Conservation (phyloP, 2,888 invertebrate genomes). For the Trichacis sp. region DNA sequence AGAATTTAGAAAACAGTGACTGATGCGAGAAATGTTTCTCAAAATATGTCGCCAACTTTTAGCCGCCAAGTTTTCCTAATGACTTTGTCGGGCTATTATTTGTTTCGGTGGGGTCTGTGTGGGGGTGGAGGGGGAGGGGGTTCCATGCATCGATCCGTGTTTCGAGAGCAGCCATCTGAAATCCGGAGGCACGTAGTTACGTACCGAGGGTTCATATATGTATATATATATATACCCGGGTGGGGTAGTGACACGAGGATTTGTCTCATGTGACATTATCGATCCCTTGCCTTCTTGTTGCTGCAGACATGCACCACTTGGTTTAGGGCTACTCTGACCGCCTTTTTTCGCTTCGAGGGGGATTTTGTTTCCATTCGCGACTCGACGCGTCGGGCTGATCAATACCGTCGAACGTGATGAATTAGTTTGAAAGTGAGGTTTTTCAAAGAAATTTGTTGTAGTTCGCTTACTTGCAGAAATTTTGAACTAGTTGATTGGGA, state of each 20-base stretch:
- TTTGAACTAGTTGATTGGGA: too few species aligned
- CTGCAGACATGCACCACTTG: conserved; percentile 60
- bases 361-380: conserved; percentile 33
- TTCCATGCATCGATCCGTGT: conserved; percentile 33
- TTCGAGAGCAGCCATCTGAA: conserved; percentile 38
- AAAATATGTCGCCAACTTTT: too few species aligned
- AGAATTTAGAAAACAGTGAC: too few species aligned
- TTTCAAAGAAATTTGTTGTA: too few species aligned
- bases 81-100: too few species aligned
- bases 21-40: too few species aligned
- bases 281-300: conserved; percentile 57
- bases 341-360: conserved; percentile 37
- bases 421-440: too few species aligned
- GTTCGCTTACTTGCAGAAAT: too few species aligned
- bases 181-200: conserved; percentile 35
- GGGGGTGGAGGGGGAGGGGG: neutral
- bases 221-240: conserved; percentile 5
- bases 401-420: neutral
- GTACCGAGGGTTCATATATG: conserved; percentile 31
- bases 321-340: conserved; percentile 46
- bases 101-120: too few species aligned
- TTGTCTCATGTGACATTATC: conserved; percentile 63
- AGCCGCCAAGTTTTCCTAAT: too few species aligned
- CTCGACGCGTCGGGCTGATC: neutral
- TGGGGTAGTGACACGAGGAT: conserved; percentile 31